Conservation (phyloP, 2,888 invertebrate genomes). For the Caenorhabditis sinica region DNA sequence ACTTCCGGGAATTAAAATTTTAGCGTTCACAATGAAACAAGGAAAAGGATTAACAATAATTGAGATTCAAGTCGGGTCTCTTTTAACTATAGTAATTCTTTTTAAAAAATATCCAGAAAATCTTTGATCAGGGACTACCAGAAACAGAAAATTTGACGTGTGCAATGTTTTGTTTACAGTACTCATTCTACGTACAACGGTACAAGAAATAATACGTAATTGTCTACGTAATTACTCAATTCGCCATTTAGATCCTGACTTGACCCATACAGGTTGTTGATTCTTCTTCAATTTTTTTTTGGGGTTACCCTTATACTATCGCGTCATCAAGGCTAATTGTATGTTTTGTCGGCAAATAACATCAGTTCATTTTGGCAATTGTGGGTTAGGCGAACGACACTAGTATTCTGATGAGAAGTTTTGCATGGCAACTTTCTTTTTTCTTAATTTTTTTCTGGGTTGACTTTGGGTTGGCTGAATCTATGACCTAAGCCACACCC, state of each 20-base stretch:
- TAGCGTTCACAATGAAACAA: conserved; percentile 7
- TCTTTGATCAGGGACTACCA: background rate
- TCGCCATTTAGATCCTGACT: conserved; percentile 48
- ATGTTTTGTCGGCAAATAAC: conserved; percentile 52
- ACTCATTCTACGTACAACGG: too few relatives aligned
- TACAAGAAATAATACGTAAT: conserved; percentile 21
- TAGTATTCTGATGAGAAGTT: background rate
- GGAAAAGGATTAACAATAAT: background rate
- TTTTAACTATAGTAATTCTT: background rate
- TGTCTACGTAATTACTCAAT: conserved; percentile 22
- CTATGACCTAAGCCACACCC: conserved; percentile 19
- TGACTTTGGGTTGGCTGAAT: conserved; percentile 18
- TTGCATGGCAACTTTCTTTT: conserved; percentile 29
- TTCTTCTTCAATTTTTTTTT: conserved; percentile 35
- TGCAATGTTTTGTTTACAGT: conserved; percentile 26
- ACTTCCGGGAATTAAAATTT: conserved; percentile 43
- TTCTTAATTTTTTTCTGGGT: conserved; percentile 17
- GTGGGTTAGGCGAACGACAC: conserved; percentile 40
- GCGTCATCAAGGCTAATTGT: conserved; percentile 60
- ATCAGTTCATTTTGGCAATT: conserved; percentile 32
- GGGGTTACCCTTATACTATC: conserved; percentile 37
- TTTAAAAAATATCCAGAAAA: background rate
- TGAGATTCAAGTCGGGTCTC: background rate
- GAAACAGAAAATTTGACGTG: background rate
- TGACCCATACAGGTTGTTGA: conserved; percentile 33